Evolutionary conservation across 2,797 vertebrate species (phyloP).

Genomic region (Clarias fuscus): DNA sequence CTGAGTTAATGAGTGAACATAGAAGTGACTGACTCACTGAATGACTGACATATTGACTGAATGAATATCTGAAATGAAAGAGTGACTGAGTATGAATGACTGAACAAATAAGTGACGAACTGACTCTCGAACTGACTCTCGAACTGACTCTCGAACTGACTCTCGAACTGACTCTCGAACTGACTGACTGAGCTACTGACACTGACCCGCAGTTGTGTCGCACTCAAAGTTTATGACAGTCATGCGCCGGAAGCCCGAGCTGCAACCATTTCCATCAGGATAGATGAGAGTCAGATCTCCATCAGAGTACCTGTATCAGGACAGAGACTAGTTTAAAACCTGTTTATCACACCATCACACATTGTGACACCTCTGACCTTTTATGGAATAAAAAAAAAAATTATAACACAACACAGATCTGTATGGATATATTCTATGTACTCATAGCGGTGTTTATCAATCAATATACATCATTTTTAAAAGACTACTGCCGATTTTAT

Average conservation of each 20-base stretch:
- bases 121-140: too few relatives aligned
- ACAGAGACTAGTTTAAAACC: background rate
- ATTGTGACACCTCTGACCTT: background rate
- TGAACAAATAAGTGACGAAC: background rate
- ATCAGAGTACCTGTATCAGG: conserved; percentile 84
- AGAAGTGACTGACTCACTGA: background rate
- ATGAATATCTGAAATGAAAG: background rate
- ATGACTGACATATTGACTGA: background rate
- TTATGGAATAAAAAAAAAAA: background rate
- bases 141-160: background rate
- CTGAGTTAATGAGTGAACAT: too few relatives aligned
- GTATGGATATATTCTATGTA: background rate
- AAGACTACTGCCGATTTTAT: background rate
- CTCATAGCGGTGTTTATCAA: too few relatives aligned
- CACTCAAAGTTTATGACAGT: conserved; percentile 95
- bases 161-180: background rate
- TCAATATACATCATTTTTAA: background rate
- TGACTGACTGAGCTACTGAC: background rate
- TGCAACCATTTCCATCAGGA: conserved; percentile 80
- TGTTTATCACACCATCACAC: background rate
- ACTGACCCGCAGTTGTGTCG: conserved; percentile 83
- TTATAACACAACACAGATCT: background rate
- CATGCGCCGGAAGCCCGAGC: conserved; percentile 92
- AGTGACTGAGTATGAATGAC: background rate
- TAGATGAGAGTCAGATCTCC: conserved; percentile 93